phyloP scores from a whole-genome alignment of 2,888 invertebrate species.

The Willowsia nigromaculata region DNA sequence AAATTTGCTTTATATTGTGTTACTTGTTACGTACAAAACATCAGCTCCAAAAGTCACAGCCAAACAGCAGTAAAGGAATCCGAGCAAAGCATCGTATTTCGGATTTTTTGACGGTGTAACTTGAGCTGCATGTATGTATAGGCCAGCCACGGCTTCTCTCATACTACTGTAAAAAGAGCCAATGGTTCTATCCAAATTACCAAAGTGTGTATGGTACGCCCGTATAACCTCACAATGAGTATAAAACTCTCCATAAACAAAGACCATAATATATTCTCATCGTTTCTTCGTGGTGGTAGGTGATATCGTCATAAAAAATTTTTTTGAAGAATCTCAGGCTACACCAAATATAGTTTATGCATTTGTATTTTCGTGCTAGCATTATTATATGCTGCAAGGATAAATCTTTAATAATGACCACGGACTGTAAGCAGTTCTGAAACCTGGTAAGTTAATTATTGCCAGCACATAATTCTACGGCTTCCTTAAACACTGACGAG shows the following conservation, averaged over 20 bases:
- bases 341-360: not conserved
- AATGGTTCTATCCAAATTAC: not conserved
- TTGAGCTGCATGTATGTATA: slow-evolving; percentile 8
- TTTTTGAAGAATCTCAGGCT: not conserved
- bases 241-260: not conserved
- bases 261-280: not conserved
- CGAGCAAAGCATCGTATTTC: not conserved
- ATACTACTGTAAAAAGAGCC: not conserved
- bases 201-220: not conserved
- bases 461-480: not conserved
- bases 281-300: not conserved
- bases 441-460: slow-evolving; percentile 19
- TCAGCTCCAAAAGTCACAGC: not conserved
- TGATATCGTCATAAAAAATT: no score
- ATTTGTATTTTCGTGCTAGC: not conserved
- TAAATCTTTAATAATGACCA: not conserved
- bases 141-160: not conserved
- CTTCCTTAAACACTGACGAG: not conserved
- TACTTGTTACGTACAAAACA: not conserved
- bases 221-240: not conserved
- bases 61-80: not conserved
- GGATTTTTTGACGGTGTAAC: slow-evolving; percentile 22
- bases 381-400: not conserved
- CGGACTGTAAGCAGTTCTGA: not conserved
- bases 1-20: not conserved